Percentiles rank a stretch among this genome's conserved stretches.
Evolutionary conservation across 2,888 invertebrate species (phyloP).

Genomic region (Strigamia maritima): DNA sequence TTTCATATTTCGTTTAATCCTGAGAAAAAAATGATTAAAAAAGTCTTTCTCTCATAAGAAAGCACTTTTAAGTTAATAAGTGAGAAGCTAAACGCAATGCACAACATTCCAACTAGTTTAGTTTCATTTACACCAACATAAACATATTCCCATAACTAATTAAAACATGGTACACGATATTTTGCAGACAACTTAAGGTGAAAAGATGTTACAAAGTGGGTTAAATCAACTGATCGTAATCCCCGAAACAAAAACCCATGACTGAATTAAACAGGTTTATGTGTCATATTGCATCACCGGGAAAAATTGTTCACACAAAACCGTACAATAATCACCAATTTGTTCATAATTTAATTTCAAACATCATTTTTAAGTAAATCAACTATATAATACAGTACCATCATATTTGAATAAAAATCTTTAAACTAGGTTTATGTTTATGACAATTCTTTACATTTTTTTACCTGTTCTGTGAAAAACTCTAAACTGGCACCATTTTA

Average conservation of each 20-base stretch:
- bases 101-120: too few species aligned
- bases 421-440: conserved; percentile 6
- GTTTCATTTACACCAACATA: too few species aligned
- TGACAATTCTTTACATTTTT: neutral
- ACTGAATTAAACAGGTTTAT: conserved; percentile 13
- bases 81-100: too few species aligned
- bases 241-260: conserved; percentile 29
- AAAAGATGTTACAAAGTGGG: conserved; percentile 5
- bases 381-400: neutral
- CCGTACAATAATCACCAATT: neutral
- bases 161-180: neutral
- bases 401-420: neutral
- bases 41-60: neutral
- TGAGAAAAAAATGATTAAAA: neutral
- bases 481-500: neutral
- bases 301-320: conserved; percentile 9
- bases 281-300: conserved; percentile 1
- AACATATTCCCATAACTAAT: too few species aligned
- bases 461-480: neutral
- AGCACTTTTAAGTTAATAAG: neutral
- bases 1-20: neutral
- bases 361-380: neutral
- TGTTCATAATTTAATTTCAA: neutral
- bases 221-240: conserved; percentile 9
- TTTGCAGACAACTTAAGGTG: neutral